Evolutionary conservation across 1,140 invertebrate species (phyloP).

Genomic region (Atta texana): DNA sequence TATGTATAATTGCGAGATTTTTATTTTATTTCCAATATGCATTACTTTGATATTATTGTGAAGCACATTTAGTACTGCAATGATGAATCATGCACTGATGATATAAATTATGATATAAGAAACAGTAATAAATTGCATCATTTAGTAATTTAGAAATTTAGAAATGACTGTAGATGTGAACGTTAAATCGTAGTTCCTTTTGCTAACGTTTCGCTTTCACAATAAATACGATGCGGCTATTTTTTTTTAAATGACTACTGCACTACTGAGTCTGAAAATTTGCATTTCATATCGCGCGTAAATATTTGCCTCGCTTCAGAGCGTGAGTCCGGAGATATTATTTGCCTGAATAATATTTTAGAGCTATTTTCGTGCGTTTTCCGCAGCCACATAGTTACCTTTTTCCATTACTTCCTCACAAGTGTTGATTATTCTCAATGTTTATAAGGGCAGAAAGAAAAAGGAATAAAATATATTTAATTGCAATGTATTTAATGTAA

Average conservation of each 20-base stretch:
- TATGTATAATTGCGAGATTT: not conserved
- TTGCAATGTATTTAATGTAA: not conserved
- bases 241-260: slow-evolving; percentile 35
- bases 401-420: not conserved
- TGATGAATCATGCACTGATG: not conserved
- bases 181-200: slow-evolving; percentile 47
- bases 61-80: not conserved
- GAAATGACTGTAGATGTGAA: slow-evolving; percentile 10
- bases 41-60: not conserved
- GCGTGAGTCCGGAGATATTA: slow-evolving; percentile 52
- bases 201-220: not conserved
- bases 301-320: slow-evolving; percentile 59
- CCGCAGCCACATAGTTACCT: slow-evolving; percentile 41
- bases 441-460: not conserved
- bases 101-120: not conserved
- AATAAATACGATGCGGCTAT: slow-evolving; percentile 45
- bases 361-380: slow-evolving; percentile 38
- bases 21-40: not conserved
- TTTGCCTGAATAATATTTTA: slow-evolving; percentile 60
- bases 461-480: not conserved
- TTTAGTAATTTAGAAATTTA: not conserved
- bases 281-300: slow-evolving; percentile 67
- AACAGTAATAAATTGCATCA: slow-evolving; percentile 5
- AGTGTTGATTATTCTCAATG: slow-evolving; percentile 4
- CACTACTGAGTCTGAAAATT: slow-evolving; percentile 49